These are phyloP conservation scores for Neodon shergylaensis DNA, from an alignment of 2,113 vertebrate species.

Conservation along the genomic window DNA sequence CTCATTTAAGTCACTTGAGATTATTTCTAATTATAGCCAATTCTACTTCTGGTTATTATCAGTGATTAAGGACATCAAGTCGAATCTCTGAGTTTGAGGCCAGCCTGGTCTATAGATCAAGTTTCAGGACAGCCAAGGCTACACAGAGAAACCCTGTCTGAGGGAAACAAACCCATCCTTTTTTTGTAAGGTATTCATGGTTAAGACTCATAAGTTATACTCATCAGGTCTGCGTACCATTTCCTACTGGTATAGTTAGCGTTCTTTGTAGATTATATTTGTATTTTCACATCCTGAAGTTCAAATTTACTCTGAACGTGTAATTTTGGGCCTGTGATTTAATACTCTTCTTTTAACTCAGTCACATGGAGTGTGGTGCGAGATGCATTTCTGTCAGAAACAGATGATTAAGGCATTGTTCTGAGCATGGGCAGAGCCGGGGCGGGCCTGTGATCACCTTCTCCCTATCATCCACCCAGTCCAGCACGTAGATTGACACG, in stretches of 20 bases:
- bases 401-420: not conserved
- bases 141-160: not conserved
- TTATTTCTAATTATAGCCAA: slow-evolving; percentile 57
- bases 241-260: slow-evolving; percentile 13
- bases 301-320: not conserved
- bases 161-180: not conserved
- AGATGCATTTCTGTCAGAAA: not conserved
- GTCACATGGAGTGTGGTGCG: not conserved
- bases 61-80: slow-evolving; percentile 30
- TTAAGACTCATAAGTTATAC: slow-evolving; percentile 14
- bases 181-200: slow-evolving; percentile 22
- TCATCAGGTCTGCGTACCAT: not conserved
- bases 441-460: not conserved
- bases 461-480: not conserved
- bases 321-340: not conserved
- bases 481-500: not conserved
- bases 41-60: slow-evolving; percentile 7
- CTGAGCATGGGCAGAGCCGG: not conserved
- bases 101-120: not conserved
- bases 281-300: slow-evolving; percentile 2
- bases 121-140: not conserved
- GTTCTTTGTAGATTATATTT: slow-evolving; percentile 1
- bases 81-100: not conserved
- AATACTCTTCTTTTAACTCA: not conserved
- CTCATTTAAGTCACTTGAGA: slow-evolving; percentile 11